These are phyloP conservation scores for Metridium senile DNA, from an alignment of 92 coral and sea anemone genomes.

Conservation along the genomic window DNA sequence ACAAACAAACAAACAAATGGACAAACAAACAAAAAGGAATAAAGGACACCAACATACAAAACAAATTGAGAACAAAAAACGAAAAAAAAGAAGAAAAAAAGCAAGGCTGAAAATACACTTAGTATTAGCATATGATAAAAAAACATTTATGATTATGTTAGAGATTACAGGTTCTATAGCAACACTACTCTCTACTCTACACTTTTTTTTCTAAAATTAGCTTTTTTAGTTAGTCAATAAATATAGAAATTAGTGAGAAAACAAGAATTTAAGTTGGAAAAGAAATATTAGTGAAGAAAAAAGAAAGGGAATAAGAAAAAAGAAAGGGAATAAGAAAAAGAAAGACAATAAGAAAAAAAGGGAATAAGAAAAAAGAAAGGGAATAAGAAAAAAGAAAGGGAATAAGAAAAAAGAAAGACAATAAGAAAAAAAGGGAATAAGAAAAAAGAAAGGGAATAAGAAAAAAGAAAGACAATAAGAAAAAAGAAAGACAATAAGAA, in stretches of 20 bases:
- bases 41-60: neutral
- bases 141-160: neutral
- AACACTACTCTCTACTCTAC: too few relatives aligned
- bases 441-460: neutral
- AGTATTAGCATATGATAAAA: too few relatives aligned
- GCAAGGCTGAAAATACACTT: neutral
- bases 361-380: too few relatives aligned
- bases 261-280: too few relatives aligned
- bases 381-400: too few relatives aligned
- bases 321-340: neutral
- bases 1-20: neutral
- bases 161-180: neutral
- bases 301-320: neutral
- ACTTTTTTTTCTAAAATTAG: too few relatives aligned
- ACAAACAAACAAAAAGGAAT: neutral
- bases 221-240: too few relatives aligned
- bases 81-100: neutral
- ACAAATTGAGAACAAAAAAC: neutral
- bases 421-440: neutral
- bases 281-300: too few relatives aligned
- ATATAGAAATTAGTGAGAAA: too few relatives aligned
- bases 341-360: too few relatives aligned
- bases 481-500: neutral
- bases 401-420: too few relatives aligned
- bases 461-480: too few relatives aligned